These are phyloP conservation scores for Callitettix versicolor DNA, from an alignment of 1,140 invertebrate genomes.

Conservation along the genomic window DNA sequence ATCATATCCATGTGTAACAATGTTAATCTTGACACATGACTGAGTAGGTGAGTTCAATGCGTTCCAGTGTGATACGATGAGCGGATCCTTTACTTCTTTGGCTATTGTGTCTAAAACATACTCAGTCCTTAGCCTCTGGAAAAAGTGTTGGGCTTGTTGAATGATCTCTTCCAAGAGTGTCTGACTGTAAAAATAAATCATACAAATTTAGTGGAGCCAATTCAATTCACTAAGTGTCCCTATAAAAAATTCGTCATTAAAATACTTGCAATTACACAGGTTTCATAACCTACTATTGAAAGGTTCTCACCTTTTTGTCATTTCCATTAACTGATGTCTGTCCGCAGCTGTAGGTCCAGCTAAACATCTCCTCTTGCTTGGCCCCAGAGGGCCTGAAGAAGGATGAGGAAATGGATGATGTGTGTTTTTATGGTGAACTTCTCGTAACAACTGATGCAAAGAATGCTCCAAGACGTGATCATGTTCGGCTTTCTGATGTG, in stretches of 20 bases:
- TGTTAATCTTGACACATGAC: slow-evolving; percentile 88
- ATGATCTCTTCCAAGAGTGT: slow-evolving; percentile 93
- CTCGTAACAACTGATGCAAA: slow-evolving; percentile 81
- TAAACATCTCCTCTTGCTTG: slow-evolving; percentile 76
- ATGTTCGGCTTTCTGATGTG: slow-evolving; percentile 62
- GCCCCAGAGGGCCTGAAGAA: slow-evolving; percentile 79
- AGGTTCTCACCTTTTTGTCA: slow-evolving; percentile 62
- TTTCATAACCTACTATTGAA: no score
- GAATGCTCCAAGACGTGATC: slow-evolving; percentile 95
- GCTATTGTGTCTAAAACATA: slow-evolving; percentile 90
- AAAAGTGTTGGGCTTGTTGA: slow-evolving; percentile 89
- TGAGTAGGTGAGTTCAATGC: slow-evolving; percentile 84
- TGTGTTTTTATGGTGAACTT: slow-evolving; percentile 85
- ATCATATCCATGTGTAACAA: slow-evolving; percentile 82
- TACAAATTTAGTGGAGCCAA: no score
- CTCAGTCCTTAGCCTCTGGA: slow-evolving; percentile 79
- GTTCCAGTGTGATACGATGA: slow-evolving; percentile 92
- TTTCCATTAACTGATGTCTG: slow-evolving; percentile 72
- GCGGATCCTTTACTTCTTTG: slow-evolving; percentile 83
- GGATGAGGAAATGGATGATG: slow-evolving; percentile 92
- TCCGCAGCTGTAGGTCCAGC: slow-evolving; percentile 85
- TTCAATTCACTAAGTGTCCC: no score
- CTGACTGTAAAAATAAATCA: slow-evolving; percentile 36
- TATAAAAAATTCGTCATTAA: no score
- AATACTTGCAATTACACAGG: no score